A percentile compares a stretch with the other conserved stretches of the same genome.
phyloP scores from a whole-genome alignment of 2,888 invertebrate genomes.

The Harpagoxenus sublaevis region DNA sequence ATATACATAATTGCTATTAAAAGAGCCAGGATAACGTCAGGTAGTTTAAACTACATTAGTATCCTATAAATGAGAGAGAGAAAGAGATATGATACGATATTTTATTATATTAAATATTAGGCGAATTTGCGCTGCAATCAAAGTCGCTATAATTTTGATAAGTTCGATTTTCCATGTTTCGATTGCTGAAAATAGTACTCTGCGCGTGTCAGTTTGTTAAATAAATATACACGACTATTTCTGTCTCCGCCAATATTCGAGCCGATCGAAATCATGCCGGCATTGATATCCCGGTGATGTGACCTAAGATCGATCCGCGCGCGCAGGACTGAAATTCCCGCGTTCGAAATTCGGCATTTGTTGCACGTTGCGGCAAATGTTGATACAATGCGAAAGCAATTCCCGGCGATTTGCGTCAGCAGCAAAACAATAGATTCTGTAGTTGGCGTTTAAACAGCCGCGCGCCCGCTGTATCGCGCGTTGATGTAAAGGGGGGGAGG shows the following conservation, averaged over 20 bases:
- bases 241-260: not conserved
- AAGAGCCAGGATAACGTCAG: too few species aligned
- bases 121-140: not conserved
- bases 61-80: not conserved
- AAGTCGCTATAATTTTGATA: not conserved
- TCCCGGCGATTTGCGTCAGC: constrained; percentile 72
- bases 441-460: constrained; percentile 68
- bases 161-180: not conserved
- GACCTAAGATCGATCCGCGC: constrained; percentile 38
- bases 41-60: too few species aligned
- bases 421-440: constrained; percentile 70
- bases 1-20: too few species aligned
- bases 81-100: not conserved
- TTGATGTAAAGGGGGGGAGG: constrained; percentile 32
- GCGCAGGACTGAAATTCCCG: not conserved
- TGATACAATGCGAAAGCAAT: constrained; percentile 66
- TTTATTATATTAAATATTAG: not conserved
- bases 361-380: constrained; percentile 62
- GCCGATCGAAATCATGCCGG: constrained; percentile 5
- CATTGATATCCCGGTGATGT: not conserved
- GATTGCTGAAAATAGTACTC: not conserved
- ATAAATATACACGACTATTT: not conserved
- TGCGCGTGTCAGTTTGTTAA: not conserved
- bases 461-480: constrained; percentile 41
- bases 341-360: constrained; percentile 42